A percentile compares a stretch with the other conserved stretches of the same genome.
phyloP scores from a whole-genome alignment of 2,113 vertebrate genomes.

The Takifugu flavidus region DNA sequence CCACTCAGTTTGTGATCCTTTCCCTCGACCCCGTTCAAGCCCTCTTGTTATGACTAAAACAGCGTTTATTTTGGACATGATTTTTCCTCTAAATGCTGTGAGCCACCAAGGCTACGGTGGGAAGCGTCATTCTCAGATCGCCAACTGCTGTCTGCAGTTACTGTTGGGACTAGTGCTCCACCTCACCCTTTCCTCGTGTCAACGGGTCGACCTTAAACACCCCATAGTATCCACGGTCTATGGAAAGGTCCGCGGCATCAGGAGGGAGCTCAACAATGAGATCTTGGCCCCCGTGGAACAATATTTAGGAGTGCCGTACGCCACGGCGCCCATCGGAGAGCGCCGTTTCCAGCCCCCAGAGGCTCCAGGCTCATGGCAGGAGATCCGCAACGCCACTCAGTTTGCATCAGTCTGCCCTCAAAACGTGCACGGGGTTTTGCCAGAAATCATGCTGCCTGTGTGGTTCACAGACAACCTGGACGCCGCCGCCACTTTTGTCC shows the following conservation, averaged over 20 bases:
- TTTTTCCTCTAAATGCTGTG: constrained; percentile 52
- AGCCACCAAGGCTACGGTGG: constrained; percentile 63
- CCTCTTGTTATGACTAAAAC: constrained; percentile 50
- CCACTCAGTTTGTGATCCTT: constrained; percentile 44
- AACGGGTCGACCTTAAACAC: constrained; percentile 78
- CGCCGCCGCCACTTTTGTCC: constrained; percentile 83
- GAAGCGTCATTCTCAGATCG: constrained; percentile 48
- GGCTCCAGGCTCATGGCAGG: constrained; percentile 88
- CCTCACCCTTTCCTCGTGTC: constrained; percentile 74
- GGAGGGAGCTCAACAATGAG: constrained; percentile 87
- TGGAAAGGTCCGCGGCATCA: constrained; percentile 83
- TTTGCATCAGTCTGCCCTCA: constrained; percentile 89
- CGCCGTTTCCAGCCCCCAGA: constrained; percentile 89
- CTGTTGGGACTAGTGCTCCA: constrained; percentile 77
- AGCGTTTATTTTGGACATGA: constrained; percentile 70
- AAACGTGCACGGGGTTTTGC: constrained; percentile 87
- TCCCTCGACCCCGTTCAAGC: constrained; percentile 31
- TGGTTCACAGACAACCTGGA: constrained; percentile 95
- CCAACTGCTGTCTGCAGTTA: constrained; percentile 74
- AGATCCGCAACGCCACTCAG: constrained; percentile 86
- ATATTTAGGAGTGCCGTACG: constrained; percentile 88
- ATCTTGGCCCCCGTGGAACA: constrained; percentile 89
- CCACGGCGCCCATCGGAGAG: constrained; percentile 84
- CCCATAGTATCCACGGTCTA: constrained; percentile 86
- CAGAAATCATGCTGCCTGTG: constrained; percentile 90